Conservation (phyloP, 2,888 invertebrate species). For the Ophraella communa region DNA sequence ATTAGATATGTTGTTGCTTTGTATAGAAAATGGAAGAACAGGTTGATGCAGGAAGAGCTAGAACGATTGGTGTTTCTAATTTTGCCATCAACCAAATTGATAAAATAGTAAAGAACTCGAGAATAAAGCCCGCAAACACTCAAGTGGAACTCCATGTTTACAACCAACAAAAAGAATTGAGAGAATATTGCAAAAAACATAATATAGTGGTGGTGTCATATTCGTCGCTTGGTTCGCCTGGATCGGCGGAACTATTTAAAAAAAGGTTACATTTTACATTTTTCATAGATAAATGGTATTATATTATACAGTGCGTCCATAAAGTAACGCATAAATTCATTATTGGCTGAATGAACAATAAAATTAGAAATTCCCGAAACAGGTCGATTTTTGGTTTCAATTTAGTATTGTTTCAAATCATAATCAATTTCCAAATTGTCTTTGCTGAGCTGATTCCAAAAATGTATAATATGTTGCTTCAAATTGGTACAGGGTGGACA, state of each 20-base stretch:
- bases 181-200: constrained; percentile 67
- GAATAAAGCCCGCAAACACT: constrained; percentile 66
- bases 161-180: constrained; percentile 73
- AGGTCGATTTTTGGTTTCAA: too few relatives aligned
- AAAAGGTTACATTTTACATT: constrained; percentile 3
- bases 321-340: too few relatives aligned
- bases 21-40: constrained; percentile 70
- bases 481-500: too few relatives aligned
- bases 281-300: too few relatives aligned
- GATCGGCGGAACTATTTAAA: constrained; percentile 52
- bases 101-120: constrained; percentile 67
- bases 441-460: too few relatives aligned
- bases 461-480: too few relatives aligned
- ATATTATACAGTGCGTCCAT: too few relatives aligned
- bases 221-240: constrained; percentile 79
- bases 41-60: constrained; percentile 72
- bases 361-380: too few relatives aligned
- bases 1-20: not conserved
- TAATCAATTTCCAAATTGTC: too few relatives aligned
- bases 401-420: too few relatives aligned
- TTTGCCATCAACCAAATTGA: constrained; percentile 77
- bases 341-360: too few relatives aligned
- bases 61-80: constrained; percentile 86
- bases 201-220: constrained; percentile 78
- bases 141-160: constrained; percentile 81